A percentile compares a stretch with the other conserved stretches of the same genome.
Conservation (phyloP, 1,140 invertebrate genomes). For the Drosophila jambulina region DNA sequence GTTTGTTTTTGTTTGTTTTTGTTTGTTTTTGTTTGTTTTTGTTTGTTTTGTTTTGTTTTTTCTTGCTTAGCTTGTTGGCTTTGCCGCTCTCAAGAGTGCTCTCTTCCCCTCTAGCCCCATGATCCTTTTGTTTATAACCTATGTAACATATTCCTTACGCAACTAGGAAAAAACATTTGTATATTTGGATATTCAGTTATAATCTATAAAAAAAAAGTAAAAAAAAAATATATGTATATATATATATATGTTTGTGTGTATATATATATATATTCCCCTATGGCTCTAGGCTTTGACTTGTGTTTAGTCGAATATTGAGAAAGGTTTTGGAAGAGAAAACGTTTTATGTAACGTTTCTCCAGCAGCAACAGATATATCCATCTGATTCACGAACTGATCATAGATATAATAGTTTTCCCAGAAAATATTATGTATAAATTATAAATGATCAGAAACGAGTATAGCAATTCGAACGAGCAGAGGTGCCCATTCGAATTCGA, state of each 20-base stretch:
- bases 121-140: conserved; percentile 25
- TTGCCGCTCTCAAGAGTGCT: conserved; percentile 46
- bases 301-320: conserved; percentile 10
- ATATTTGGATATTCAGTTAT: conserved; percentile 65
- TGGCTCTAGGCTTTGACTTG: conserved; percentile 29
- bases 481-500: not conserved
- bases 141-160: conserved; percentile 51
- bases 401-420: not conserved
- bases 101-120: conserved; percentile 2
- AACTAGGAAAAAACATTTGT: conserved; percentile 55
- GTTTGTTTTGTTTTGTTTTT: conserved; percentile 12
- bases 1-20: too few relatives aligned
- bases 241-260: not conserved
- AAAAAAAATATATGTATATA: conserved; percentile 1
- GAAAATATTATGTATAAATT: not conserved
- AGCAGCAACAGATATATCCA: not conserved
- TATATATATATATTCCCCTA: conserved; percentile 40
- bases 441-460: not conserved
- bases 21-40: not conserved
- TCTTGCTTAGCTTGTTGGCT: conserved; percentile 45
- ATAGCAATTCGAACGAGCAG: not conserved
- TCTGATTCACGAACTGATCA: not conserved
- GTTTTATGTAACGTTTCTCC: not conserved
- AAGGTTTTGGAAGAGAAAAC: conserved; percentile 1
- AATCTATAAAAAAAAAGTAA: conserved; percentile 29